These are phyloP conservation scores for Pseudomyrmex concolor DNA, from an alignment of 1,140 invertebrate species.

Conservation along the genomic window DNA sequence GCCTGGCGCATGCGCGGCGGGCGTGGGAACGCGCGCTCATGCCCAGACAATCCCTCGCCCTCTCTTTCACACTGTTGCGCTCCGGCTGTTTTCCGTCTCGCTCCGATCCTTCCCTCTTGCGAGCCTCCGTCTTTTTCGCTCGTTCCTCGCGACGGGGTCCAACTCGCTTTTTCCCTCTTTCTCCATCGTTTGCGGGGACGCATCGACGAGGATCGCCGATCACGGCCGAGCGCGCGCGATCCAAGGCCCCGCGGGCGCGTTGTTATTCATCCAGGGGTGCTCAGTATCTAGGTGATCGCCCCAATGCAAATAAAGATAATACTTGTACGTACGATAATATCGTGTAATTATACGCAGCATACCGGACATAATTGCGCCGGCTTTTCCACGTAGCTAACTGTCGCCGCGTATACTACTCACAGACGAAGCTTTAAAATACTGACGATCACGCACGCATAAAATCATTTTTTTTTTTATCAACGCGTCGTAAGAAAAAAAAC, in stretches of 20 bases:
- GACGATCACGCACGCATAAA: neutral
- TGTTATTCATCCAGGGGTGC: constrained; percentile 75
- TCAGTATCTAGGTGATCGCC: constrained; percentile 75
- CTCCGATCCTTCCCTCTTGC: constrained; percentile 50
- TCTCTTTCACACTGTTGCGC: constrained; percentile 52
- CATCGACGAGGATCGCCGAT: constrained; percentile 73
- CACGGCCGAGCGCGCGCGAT: constrained; percentile 72
- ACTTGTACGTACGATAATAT: constrained; percentile 34
- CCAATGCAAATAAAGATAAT: constrained; percentile 62
- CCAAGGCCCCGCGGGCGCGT: constrained; percentile 74
- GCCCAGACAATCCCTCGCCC: constrained; percentile 70
- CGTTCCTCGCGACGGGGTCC: constrained; percentile 40
- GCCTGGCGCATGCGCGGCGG: constrained; percentile 79
- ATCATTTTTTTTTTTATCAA: neutral
- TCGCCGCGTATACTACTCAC: neutral
- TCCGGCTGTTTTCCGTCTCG: constrained; percentile 18
- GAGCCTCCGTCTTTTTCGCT: constrained; percentile 39
- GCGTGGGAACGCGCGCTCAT: constrained; percentile 83
- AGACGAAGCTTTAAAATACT: constrained; percentile 13
- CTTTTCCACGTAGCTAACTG: constrained; percentile 31
- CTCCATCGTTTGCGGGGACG: constrained; percentile 28
- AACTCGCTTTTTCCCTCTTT: constrained; percentile 9
- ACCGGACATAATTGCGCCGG: constrained; percentile 42
- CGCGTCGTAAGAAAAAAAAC: neutral
- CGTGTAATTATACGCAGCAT: constrained; percentile 32